Base-by-base conservation (phyloP, 92 coral and sea anemone species). In the Epizoanthus illoricatus region DNA sequence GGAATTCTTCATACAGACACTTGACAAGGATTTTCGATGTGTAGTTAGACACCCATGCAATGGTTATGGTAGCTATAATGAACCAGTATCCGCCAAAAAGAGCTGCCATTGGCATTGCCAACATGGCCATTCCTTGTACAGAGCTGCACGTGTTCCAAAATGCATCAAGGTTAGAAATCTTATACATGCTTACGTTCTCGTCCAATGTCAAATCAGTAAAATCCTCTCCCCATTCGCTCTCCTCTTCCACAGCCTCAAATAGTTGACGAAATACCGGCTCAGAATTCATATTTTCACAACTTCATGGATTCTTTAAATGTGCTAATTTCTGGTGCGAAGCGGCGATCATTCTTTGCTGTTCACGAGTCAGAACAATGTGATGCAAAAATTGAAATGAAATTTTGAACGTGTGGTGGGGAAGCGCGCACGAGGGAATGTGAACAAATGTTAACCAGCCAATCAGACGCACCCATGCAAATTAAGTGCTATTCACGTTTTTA, bases 71-170 rank as follows among this genome's bases (percentile, higher is more conserved):
- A 42, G 88, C 91, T n/a, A 88, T 16, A 69, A 88, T 43, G 66
- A 86, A 86, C 94, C 88, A 88, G 49, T 74, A 91, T 0, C 94
- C 94, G 11, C 94, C 91, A 61, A 88, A 84, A 33, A 85, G 75
- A 11, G 92, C 86, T 24, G 84, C 92, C 12, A 91, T 66, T 24
- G 94, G 94, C 88, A 91, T 86, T 2, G 92, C 80, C 5, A 88
- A 59, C 57, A 91, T 70, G 9, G 86, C 83, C 40, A 91, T 84
- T 28, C 94, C 92, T 88, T 91, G 94, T 8, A 91, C 88, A 20
- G 94, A 85, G 57, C 90, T 88, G 60, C 94, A 90, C 86, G 94
- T 89, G 90, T 88, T 91, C 94, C 94, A 91, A 54, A 86, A 91
- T 15, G 94, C 89, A 23, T 91, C 94, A 47, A 91, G 85, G 71